Evolutionary conservation across 2,888 invertebrate genomes (phyloP).

Genomic region (Lithophane ornitopus): DNA sequence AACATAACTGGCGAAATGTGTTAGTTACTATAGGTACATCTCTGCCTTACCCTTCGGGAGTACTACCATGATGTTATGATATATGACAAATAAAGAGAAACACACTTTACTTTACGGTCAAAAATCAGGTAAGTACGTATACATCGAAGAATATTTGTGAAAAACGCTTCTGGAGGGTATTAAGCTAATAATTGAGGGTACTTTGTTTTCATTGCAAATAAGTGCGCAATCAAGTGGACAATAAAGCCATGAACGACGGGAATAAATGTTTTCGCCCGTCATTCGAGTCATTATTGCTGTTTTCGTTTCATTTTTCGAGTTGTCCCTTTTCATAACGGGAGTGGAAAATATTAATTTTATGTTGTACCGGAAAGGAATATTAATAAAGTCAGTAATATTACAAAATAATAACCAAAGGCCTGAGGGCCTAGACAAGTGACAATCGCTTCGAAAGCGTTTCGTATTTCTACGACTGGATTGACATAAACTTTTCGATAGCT

Average conservation of each 20-base stretch:
- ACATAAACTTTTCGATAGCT: too few species aligned
- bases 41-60: too few species aligned
- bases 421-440: too few species aligned
- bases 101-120: neutral
- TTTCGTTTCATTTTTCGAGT: slow-evolving; percentile 43
- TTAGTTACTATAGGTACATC: too few species aligned
- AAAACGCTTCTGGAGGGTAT: slow-evolving; percentile 46
- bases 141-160: slow-evolving; percentile 27
- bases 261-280: slow-evolving; percentile 62
- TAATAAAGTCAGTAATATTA: slow-evolving; percentile 9
- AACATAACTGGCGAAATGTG: too few species aligned
- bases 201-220: slow-evolving; percentile 59
- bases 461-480: too few species aligned
- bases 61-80: too few species aligned
- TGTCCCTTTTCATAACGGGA: slow-evolving; percentile 23
- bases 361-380: neutral
- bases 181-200: slow-evolving; percentile 57
- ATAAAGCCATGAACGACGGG: slow-evolving; percentile 63
- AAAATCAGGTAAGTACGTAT: slow-evolving; percentile 18
- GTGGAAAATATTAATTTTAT: slow-evolving; percentile 35
- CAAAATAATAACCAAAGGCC: neutral
- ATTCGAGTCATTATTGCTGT: slow-evolving; percentile 54
- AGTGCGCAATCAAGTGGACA: slow-evolving; percentile 59
- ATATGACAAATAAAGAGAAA: slow-evolving; percentile 1
- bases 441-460: too few species aligned